These are phyloP conservation scores for Perizoma flavofasciatum DNA, from an alignment of 2,888 invertebrate species.

Conservation along the genomic window DNA sequence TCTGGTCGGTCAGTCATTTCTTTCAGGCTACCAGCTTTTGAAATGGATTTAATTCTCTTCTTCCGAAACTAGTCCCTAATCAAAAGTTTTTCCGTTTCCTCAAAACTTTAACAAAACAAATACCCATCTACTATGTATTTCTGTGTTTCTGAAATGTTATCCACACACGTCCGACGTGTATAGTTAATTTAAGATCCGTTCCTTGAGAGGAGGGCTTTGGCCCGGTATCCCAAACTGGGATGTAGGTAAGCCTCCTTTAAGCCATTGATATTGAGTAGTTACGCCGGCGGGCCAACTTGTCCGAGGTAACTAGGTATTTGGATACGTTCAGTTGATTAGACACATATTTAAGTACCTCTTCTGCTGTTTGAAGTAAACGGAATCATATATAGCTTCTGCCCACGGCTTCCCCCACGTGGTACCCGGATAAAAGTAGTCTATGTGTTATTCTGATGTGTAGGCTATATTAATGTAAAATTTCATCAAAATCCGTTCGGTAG, in stretches of 20 bases:
- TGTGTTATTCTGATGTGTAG: too few relatives aligned
- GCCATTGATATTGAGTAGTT: slow-evolving; percentile 27
- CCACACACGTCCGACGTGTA: slow-evolving; percentile 19
- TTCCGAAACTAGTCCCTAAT: too few relatives aligned
- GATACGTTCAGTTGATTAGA: slow-evolving; percentile 21
- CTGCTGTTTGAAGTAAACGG: not conserved
- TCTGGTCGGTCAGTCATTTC: too few relatives aligned
- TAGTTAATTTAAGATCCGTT: slow-evolving; percentile 23
- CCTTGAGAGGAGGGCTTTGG: slow-evolving; percentile 17
- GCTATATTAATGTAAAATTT: too few relatives aligned
- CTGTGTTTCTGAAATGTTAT: slow-evolving; percentile 3
- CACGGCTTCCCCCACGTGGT: too few relatives aligned
- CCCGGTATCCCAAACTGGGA: slow-evolving; percentile 16
- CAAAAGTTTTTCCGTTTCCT: too few relatives aligned
- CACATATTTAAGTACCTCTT: not conserved
- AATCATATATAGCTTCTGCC: too few relatives aligned
- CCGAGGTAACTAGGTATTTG: slow-evolving; percentile 23
- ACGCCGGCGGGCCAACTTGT: slow-evolving; percentile 13
- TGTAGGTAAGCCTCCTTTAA: slow-evolving; percentile 25
- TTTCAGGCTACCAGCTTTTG: too few relatives aligned
- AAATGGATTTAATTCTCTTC: too few relatives aligned
- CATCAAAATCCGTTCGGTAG: too few relatives aligned
- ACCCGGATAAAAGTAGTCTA: too few relatives aligned
- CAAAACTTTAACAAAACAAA: not conserved
- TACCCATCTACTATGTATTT: not conserved